These are phyloP conservation scores for Caenorhabditis doughertyi DNA, from an alignment of 2,888 invertebrate species.

Conservation along the genomic window DNA sequence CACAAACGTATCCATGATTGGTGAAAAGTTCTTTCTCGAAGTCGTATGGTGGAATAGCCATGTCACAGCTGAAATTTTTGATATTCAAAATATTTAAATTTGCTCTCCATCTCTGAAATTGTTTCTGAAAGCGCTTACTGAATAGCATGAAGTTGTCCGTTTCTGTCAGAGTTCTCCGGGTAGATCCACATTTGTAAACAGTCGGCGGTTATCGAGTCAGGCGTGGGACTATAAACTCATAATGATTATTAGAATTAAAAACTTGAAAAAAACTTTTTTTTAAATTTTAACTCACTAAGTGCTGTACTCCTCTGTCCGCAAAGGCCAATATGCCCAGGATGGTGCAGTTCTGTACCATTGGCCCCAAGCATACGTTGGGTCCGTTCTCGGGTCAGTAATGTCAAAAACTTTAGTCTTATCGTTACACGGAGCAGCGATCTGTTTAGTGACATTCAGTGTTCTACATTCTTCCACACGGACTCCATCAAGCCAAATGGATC, in stretches of 20 bases:
- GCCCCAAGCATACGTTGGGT: conserved; percentile 52
- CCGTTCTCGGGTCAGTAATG: conserved; percentile 41
- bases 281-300: conserved; percentile 30
- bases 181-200: conserved; percentile 41
- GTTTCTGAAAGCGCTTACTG: conserved; percentile 15
- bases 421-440: conserved; percentile 33
- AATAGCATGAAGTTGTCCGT: conserved; percentile 50
- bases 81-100: background rate
- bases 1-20: conserved; percentile 51
- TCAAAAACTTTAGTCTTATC: conserved; percentile 46
- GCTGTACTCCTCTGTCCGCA: conserved; percentile 36
- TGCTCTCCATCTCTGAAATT: background rate
- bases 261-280: background rate
- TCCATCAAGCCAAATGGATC: conserved; percentile 52
- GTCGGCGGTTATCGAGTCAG: conserved; percentile 33
- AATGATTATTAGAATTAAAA: too few species aligned
- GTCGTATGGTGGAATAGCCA: conserved; percentile 37
- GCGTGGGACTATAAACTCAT: conserved; percentile 28
- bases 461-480: conserved; percentile 44
- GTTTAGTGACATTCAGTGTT: conserved; percentile 38
- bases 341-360: conserved; percentile 49
- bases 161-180: conserved; percentile 27
- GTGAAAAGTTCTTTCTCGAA: conserved; percentile 42
- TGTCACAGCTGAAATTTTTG: conserved; percentile 50
- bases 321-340: conserved; percentile 48